A percentile compares a stretch with the other conserved stretches of the same genome.
phyloP scores from a whole-genome alignment of 2,797 vertebrate genomes.

The Stomatorhinus walkeri region DNA sequence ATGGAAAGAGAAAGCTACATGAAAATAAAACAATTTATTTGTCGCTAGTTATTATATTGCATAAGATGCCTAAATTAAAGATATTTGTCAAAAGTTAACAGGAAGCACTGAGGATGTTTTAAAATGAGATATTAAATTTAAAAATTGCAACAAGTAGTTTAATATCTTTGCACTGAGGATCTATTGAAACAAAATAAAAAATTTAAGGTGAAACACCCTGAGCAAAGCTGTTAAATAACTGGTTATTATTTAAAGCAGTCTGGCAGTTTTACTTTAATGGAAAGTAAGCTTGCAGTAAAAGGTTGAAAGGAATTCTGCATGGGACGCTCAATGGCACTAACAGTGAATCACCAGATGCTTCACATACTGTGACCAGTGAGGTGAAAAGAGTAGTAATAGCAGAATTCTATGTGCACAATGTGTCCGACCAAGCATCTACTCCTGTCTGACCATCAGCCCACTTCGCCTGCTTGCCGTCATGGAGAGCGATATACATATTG shows the following conservation, averaged over 20 bases:
- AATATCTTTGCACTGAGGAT: not conserved
- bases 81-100: not conserved
- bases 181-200: conserved; percentile 1
- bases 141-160: not conserved
- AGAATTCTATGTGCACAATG: not conserved
- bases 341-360: not conserved
- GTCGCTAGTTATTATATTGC: not conserved
- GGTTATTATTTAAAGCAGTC: conserved; percentile 1
- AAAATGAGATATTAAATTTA: not conserved
- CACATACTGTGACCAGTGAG: not conserved
- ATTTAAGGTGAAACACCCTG: not conserved
- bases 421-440: not conserved
- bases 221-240: not conserved
- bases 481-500: not conserved
- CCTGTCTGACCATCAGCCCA: not conserved
- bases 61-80: not conserved
- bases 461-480: not conserved
- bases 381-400: conserved; percentile 1
- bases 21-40: conserved; percentile 2
- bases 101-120: not conserved
- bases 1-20: conserved; percentile 1
- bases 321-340: not conserved
- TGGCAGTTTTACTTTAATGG: not conserved
- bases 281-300: not conserved
- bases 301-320: not conserved